Conservation (phyloP, 2,888 invertebrate genomes). For the Zygaena filipendulae region DNA sequence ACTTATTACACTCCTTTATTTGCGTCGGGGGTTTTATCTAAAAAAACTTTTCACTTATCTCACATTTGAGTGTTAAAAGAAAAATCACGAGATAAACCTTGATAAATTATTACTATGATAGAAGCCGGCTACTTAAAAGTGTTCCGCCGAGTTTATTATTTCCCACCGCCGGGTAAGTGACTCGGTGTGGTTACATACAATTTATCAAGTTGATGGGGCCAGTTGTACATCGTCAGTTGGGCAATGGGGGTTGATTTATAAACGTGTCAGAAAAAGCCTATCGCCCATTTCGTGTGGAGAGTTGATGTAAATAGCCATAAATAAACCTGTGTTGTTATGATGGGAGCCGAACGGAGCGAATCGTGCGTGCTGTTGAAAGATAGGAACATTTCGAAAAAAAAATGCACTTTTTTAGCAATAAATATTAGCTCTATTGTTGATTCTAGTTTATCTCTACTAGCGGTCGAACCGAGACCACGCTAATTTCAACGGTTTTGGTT, state of each 20-base stretch:
- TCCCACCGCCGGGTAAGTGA: slow-evolving; percentile 24
- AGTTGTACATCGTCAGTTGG: slow-evolving; percentile 32
- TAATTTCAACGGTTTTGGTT: no score
- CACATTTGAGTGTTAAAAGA: no score
- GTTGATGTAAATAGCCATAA: slow-evolving; percentile 30
- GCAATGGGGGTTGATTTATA: slow-evolving; percentile 43
- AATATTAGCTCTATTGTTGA: no score
- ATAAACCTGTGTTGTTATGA: slow-evolving; percentile 19
- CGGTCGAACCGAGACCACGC: no score
- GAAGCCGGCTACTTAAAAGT: slow-evolving; percentile 42
- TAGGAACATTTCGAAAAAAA: slow-evolving; percentile 20
- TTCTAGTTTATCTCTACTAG: no score
- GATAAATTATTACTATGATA: slow-evolving; percentile 58
- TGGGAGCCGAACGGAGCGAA: slow-evolving; percentile 3
- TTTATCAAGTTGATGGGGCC: slow-evolving; percentile 52
- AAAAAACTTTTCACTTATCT: no score
- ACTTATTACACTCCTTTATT: no score
- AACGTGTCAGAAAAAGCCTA: slow-evolving; percentile 36
- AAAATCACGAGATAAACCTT: slow-evolving; percentile 35
- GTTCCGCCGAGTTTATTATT: slow-evolving; percentile 25
- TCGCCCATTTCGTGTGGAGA: slow-evolving; percentile 33
- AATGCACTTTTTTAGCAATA: no score
- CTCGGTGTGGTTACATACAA: slow-evolving; percentile 38
- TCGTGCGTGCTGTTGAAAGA: neutral
- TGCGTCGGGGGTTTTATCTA: no score